These are phyloP conservation scores for Lophotis ruficrista DNA, from an alignment of 2,113 vertebrate genomes.

Conservation along the genomic window DNA sequence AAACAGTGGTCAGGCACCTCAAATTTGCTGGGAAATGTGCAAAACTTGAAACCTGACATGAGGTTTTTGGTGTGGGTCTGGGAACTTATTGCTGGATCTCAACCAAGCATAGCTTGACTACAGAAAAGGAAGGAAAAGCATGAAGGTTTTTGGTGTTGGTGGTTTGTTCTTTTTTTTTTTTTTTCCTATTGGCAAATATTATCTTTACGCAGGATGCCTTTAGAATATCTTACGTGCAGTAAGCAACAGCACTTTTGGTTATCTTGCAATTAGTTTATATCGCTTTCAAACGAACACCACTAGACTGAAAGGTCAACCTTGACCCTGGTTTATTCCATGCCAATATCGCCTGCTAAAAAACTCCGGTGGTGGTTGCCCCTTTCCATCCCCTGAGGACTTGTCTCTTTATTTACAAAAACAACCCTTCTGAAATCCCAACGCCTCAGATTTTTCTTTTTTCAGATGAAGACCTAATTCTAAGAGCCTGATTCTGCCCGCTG, in stretches of 20 bases:
- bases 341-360: not conserved
- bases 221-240: not conserved
- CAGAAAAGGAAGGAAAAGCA: constrained; percentile 29
- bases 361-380: not conserved
- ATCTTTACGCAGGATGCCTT: not conserved
- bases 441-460: not conserved
- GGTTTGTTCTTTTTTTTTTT: not conserved
- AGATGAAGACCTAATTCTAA: not conserved
- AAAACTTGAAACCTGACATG: constrained; percentile 25
- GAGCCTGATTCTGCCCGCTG: not conserved
- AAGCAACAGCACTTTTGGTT: not conserved
- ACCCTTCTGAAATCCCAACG: not conserved
- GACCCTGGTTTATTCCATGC: not conserved
- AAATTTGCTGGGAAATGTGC: not conserved
- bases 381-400: not conserved
- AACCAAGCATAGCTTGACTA: constrained; percentile 17
- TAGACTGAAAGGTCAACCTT: not conserved
- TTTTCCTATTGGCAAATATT: not conserved
- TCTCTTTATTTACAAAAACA: not conserved
- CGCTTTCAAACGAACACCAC: not conserved
- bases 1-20: constrained; percentile 42
- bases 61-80: not conserved
- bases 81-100: constrained; percentile 23
- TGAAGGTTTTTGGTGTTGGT: not conserved
- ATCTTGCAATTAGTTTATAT: not conserved